Evolutionary conservation across 2,113 vertebrate species (phyloP).

Genomic region (Albula glossodonta): DNA sequence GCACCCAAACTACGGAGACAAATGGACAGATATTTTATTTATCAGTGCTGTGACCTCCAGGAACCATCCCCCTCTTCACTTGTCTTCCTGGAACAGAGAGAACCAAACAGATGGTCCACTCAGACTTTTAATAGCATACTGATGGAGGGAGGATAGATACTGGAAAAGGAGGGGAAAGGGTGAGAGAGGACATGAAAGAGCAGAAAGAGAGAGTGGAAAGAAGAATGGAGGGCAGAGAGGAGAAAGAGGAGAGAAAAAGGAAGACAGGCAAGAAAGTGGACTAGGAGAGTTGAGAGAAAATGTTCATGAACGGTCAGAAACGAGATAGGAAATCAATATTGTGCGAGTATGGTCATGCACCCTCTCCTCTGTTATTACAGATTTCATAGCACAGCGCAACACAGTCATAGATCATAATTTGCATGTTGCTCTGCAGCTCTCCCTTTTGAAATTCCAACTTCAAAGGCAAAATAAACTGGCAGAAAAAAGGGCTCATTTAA

Average conservation of each 20-base stretch:
- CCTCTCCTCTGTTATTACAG: conserved; percentile 40
- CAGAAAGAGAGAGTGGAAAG: background rate
- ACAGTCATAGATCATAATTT: conserved; percentile 44
- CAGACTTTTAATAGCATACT: background rate
- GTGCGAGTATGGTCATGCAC: conserved; percentile 39
- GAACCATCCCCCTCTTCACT: background rate
- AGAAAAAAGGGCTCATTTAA: conserved; percentile 50
- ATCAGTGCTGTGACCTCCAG: background rate
- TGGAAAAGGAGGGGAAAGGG: background rate
- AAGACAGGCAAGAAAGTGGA: no score
- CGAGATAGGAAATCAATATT: conserved; percentile 46
- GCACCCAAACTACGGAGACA: background rate
- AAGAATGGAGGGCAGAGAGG: conserved; percentile 3
- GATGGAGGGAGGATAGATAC: background rate
- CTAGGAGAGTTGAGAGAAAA: background rate
- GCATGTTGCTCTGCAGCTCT: conserved; percentile 45
- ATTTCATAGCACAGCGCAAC: conserved; percentile 33
- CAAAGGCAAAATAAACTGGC: conserved; percentile 50
- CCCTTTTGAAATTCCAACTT: conserved; percentile 48
- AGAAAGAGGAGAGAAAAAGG: conserved; percentile 21
- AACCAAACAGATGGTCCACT: background rate
- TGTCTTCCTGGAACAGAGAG: background rate
- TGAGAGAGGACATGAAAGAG: background rate
- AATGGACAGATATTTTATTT: background rate
- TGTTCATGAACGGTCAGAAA: conserved; percentile 25